Conservation (phyloP, 2,888 invertebrate genomes). For the Tethea ocularis region DNA sequence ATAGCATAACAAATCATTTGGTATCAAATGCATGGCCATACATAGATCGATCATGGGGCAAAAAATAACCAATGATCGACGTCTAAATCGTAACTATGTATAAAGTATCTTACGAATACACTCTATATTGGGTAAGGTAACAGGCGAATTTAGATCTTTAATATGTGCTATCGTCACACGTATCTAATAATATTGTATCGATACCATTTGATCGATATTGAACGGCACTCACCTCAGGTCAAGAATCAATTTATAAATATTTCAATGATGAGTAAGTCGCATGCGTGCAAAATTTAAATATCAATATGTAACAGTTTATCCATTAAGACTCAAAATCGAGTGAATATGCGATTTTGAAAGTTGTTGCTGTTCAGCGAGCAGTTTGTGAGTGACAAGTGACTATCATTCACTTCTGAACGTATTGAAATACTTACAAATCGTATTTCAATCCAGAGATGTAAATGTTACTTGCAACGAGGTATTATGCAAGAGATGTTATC, state of each 20-base stretch:
- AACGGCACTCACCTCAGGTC: no score
- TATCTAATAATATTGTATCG: neutral
- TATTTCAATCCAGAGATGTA: neutral
- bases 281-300: neutral
- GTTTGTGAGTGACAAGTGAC: conserved; percentile 1
- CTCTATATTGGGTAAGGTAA: conserved; percentile 28
- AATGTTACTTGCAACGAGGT: neutral
- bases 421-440: neutral
- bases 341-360: neutral
- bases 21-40: conserved; percentile 33
- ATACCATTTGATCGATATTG: neutral
- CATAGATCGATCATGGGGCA: conserved; percentile 31
- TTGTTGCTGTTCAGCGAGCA: neutral
- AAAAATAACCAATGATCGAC: conserved; percentile 38
- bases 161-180: conserved; percentile 18
- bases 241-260: neutral
- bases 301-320: neutral
- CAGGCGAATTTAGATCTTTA: conserved; percentile 19
- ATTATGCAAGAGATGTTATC: neutral
- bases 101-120: conserved; percentile 47
- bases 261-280: neutral
- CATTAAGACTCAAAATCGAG: neutral
- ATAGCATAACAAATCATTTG: conserved; percentile 20
- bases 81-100: conserved; percentile 36
- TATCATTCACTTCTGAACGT: neutral